Percentiles rank a stretch among this genome's conserved stretches.
phyloP scores from a whole-genome alignment of 2,888 invertebrate species.

The Scaptomyza caliginosa region DNA sequence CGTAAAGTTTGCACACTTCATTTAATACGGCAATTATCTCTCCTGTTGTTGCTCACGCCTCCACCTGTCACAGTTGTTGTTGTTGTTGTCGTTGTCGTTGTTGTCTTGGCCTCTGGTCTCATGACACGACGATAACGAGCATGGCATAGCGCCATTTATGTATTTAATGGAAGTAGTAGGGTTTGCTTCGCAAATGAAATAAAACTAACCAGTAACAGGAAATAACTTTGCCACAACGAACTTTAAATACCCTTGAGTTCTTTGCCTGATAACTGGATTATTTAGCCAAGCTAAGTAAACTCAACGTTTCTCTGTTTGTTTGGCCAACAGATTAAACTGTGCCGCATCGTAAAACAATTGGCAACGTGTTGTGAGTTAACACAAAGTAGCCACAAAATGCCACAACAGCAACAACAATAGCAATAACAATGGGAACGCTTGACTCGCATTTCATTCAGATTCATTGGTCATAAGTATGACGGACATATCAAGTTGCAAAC shows the following conservation, averaged over 20 bases:
- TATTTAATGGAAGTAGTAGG: not conserved
- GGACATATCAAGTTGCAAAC: conserved; percentile 16
- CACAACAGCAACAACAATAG: conserved; percentile 1
- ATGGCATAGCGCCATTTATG: conserved; percentile 23
- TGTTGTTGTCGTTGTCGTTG: conserved; percentile 6
- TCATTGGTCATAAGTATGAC: conserved; percentile 18
- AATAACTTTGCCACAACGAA: not conserved
- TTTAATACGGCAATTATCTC: conserved; percentile 71
- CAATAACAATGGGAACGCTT: conserved; percentile 9
- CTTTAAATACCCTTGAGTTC: not conserved
- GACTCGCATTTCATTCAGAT: conserved; percentile 49
- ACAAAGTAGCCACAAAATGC: too few species aligned
- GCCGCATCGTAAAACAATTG: conserved; percentile 45
- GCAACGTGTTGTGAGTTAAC: conserved; percentile 22
- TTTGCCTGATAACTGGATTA: too few species aligned
- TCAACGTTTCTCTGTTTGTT: not conserved
- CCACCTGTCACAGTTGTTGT: not conserved
- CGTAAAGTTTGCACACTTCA: conserved; percentile 45
- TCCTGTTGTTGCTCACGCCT: conserved; percentile 15
- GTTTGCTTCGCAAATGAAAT: not conserved
- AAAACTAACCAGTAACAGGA: not conserved
- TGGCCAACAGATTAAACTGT: conserved; percentile 2
- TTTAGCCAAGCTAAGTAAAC: conserved; percentile 14
- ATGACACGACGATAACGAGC: conserved; percentile 43
- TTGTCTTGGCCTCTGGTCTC: conserved; percentile 21